Conservation (phyloP, 2,888 invertebrate species). For the Tribolium freemani region DNA sequence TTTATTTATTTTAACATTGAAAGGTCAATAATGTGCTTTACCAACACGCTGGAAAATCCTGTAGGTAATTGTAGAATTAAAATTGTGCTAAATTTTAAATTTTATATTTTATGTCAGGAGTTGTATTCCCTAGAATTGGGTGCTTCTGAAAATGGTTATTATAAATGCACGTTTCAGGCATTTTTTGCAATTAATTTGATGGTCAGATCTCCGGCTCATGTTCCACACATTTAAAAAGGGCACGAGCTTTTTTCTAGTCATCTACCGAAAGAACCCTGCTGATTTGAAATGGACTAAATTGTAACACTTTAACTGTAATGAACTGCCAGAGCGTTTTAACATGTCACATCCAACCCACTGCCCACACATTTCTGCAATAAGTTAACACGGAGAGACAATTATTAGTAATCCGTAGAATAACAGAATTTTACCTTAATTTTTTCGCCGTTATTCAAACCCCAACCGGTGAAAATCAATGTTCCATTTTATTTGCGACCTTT, state of each 20-base stretch:
- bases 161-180: not conserved
- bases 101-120: no score
- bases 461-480: conserved; percentile 10
- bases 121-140: no score
- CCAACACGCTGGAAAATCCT: no score
- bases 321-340: not conserved
- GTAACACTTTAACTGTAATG: not conserved
- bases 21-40: no score
- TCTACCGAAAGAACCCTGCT: not conserved
- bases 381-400: conserved; percentile 17
- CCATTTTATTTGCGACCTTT: conserved; percentile 16
- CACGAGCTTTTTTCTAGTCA: not conserved
- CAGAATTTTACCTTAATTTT: no score
- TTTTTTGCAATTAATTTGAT: not conserved
- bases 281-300: not conserved
- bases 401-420: not conserved
- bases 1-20: no score
- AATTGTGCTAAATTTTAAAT: no score
- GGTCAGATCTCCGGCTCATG: not conserved
- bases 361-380: conserved; percentile 15
- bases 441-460: no score
- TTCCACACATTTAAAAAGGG: not conserved
- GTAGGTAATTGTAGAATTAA: no score
- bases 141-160: not conserved
- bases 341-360: not conserved